Base-by-base conservation (phyloP, 2,888 invertebrate species). In the Pachycephus smyrnensis region DNA sequence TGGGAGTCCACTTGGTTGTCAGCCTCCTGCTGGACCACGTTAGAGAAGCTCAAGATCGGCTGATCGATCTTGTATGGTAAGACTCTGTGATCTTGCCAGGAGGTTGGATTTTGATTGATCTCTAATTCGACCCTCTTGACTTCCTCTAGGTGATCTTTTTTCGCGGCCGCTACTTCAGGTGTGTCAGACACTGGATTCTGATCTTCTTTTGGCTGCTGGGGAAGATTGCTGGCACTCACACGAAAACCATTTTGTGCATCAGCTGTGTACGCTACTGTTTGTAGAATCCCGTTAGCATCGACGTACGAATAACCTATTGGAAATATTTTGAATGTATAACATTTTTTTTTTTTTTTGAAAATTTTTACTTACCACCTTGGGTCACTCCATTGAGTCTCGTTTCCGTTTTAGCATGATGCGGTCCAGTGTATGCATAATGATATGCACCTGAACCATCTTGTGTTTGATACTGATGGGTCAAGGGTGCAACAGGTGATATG, bases 391-490 rank as follows among this genome's bases (percentile, higher is more conserved):
- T 94, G 78, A 92, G 90, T 82, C 93, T 93, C 12, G 93, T 92
- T 91, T 95, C 95, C 76, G 93, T 92, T 89, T 95, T 95, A 83
- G 95, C 92, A 84, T 94, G 94, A 82, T 94, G 93, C 36, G 94
- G 94, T 85, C 94, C 94, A 35, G 93, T 92, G 89, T 95, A 95
- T 30, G 95, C 95, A 85, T 94, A 94, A 79, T 92, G 92, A 88
- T 94, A 94, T 83, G 93, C 92, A 12, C 93, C 94, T 75, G 92
- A 91, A 73, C 92, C 92, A 86, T 93, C 93, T 86, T 94, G 94
- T 76, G 92, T 89, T 86, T 94, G 93, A 86, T 93, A 94, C 73
- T 93, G 92, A 55, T 55, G 55, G 92, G 76, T 91, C 87, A 86
- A 82, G 30, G 86, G 84, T 78, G 89, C 81, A 68, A 92, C 86